A percentile compares a stretch with the other conserved stretches of the same genome.
Evolutionary conservation across 1,140 invertebrate genomes (phyloP).

Genomic region (Lasaia peninsularis): DNA sequence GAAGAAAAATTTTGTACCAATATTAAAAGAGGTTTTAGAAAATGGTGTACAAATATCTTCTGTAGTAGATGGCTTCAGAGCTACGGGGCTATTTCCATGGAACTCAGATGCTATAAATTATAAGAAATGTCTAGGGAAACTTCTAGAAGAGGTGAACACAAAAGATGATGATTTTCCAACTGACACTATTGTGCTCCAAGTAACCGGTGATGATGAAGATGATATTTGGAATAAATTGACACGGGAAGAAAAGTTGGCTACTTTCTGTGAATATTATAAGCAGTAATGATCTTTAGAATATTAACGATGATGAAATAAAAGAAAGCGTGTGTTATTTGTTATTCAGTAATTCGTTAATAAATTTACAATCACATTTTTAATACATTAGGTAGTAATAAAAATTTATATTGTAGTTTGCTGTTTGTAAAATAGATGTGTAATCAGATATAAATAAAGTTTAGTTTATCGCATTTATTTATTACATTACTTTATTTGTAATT

Average conservation of each 20-base stretch:
- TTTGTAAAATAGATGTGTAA: no score
- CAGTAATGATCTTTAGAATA: no score
- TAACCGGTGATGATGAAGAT: background rate
- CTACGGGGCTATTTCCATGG: slow-evolving; percentile 18
- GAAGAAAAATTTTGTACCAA: slow-evolving; percentile 30
- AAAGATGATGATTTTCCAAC: slow-evolving; percentile 10
- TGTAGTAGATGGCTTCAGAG: slow-evolving; percentile 19
- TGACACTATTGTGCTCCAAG: background rate
- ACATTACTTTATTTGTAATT: no score
- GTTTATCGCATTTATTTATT: no score
- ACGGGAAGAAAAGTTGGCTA: background rate
- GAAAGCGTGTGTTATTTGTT: no score
- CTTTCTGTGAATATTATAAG: background rate
- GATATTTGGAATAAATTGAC: background rate
- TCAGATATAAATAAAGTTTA: no score
- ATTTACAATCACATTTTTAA: no score
- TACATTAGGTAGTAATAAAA: no score
- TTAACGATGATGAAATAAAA: no score
- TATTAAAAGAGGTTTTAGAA: slow-evolving; percentile 20
- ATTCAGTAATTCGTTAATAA: no score
- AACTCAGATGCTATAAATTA: slow-evolving; percentile 20
- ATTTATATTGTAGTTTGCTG: no score
- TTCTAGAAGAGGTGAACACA: slow-evolving; percentile 5
- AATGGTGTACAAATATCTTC: slow-evolving; percentile 6
- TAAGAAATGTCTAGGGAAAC: slow-evolving; percentile 8